Percentiles rank a stretch among this genome's conserved stretches.
Evolutionary conservation across 2,797 vertebrate genomes (phyloP).

Genomic region (Poecilia gillii): DNA sequence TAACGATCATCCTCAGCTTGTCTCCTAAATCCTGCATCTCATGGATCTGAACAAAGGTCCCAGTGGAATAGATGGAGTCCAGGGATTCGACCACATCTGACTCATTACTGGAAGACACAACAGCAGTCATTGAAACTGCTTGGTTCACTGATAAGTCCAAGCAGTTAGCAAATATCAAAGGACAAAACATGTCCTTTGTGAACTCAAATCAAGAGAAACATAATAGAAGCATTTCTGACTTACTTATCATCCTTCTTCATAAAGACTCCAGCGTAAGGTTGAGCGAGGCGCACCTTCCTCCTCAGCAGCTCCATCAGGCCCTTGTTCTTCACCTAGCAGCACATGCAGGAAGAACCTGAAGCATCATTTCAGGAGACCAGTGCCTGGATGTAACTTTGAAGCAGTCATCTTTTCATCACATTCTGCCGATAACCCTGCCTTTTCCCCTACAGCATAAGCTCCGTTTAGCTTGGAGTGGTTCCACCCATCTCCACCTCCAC

Average conservation of each 20-base stretch:
- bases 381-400: not conserved
- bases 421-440: not conserved
- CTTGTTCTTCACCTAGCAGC: constrained; percentile 92
- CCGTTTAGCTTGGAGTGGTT: not conserved
- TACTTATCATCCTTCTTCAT: constrained; percentile 94
- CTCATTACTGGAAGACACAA: constrained; percentile 84
- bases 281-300: constrained; percentile 93
- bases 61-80: constrained; percentile 89
- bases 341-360: not conserved
- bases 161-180: not conserved
- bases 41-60: constrained; percentile 98
- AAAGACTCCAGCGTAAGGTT: constrained; percentile 96
- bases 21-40: constrained; percentile 99
- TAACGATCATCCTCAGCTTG: constrained; percentile 97
- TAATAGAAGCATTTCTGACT: constrained; percentile 30
- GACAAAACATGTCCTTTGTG: not conserved
- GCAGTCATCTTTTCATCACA: not conserved
- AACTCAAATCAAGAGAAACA: not conserved
- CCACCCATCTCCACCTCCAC: not conserved
- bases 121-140: not conserved
- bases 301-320: constrained; percentile 92
- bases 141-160: not conserved
- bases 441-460: not conserved
- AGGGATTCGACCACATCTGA: constrained; percentile 92
- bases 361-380: not conserved